A percentile compares a stretch with the other conserved stretches of the same genome.
Evolutionary conservation across 2,113 vertebrate species (phyloP).

Genomic region (Callorhinus ursinus): DNA sequence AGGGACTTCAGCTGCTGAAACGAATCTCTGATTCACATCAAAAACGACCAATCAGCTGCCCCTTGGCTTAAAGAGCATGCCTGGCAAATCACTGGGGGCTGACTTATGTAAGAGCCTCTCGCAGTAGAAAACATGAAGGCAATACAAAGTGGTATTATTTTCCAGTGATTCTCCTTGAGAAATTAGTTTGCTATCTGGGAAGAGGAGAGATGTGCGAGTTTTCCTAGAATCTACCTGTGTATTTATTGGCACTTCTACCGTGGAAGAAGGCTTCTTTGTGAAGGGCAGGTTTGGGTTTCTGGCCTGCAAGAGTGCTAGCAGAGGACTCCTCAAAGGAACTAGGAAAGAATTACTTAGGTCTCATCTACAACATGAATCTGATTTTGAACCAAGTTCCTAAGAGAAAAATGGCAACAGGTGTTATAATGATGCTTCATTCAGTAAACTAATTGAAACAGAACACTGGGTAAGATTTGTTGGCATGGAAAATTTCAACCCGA

Average conservation of each 20-base stretch:
- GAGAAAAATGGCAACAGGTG: background rate
- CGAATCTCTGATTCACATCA: slow-evolving; percentile 22
- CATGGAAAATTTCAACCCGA: background rate
- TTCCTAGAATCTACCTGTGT: slow-evolving; percentile 38
- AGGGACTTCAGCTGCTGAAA: slow-evolving; percentile 30
- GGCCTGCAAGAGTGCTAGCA: background rate
- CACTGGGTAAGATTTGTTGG: background rate
- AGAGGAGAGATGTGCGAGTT: background rate
- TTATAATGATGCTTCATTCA: background rate
- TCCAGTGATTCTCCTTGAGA: background rate
- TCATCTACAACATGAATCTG: background rate
- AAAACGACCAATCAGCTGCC: background rate
- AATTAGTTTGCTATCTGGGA: background rate
- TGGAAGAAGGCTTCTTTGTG: background rate
- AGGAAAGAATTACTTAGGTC: background rate
- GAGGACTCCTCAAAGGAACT: background rate
- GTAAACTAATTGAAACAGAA: background rate
- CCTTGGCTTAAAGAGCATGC: background rate
- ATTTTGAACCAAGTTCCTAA: background rate
- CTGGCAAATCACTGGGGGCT: background rate
- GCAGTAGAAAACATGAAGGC: background rate
- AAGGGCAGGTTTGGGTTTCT: background rate
- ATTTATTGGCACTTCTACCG: background rate
- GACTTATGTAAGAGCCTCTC: slow-evolving; percentile 35
- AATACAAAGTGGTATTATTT: background rate